A percentile compares a stretch with the other conserved stretches of the same genome.
Conservation (phyloP, 2,113 vertebrate genomes). For the Alethe castanea region DNA sequence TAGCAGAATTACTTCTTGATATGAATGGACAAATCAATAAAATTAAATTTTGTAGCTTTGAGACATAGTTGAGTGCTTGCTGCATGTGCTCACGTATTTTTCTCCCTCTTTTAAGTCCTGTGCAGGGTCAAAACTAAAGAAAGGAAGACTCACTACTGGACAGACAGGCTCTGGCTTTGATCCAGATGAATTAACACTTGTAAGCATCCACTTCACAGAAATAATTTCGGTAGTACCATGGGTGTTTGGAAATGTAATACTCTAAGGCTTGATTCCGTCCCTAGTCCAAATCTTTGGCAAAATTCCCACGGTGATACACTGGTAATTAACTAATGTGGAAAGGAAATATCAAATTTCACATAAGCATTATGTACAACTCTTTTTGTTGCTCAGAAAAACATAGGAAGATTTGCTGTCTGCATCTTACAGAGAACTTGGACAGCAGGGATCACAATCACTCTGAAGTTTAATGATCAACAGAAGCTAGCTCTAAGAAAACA, state of each 20-base stretch:
- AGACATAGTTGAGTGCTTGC: neutral
- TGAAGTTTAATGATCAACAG: conserved; percentile 44
- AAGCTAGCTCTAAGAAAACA: neutral
- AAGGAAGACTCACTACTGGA: neutral
- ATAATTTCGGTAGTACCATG: neutral
- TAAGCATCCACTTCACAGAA: neutral
- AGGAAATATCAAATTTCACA: neutral
- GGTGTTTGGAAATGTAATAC: neutral
- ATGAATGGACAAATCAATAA: neutral
- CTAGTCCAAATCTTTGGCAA: neutral
- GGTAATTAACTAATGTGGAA: neutral
- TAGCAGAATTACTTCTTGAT: neutral
- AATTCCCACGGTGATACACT: neutral
- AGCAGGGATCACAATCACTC: neutral
- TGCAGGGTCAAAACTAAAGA: neutral
- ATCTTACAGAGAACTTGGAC: neutral
- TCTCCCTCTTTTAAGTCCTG: neutral
- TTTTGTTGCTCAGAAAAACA: neutral
- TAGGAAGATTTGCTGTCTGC: neutral
- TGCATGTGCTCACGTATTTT: neutral
- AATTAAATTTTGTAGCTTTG: neutral
- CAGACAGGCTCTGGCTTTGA: neutral
- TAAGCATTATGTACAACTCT: neutral
- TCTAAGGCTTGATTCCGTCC: neutral
- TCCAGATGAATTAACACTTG: neutral